Evolutionary conservation across 2,113 vertebrate species (phyloP).

Genomic region (Nanger granti): DNA sequence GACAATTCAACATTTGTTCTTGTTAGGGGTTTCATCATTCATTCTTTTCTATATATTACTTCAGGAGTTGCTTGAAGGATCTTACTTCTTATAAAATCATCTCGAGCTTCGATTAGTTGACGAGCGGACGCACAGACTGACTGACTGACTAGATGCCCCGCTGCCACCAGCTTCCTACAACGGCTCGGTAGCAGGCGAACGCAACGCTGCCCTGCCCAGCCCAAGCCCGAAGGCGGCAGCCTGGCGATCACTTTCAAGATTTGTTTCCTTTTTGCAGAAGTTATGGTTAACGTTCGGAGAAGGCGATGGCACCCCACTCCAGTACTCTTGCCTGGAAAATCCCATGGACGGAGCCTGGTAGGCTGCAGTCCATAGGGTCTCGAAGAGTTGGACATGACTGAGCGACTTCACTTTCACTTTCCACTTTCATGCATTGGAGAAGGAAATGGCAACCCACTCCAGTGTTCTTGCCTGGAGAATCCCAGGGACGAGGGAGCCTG

Average conservation of each 20-base stretch:
- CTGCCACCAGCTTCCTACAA: neutral
- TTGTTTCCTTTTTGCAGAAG: slow-evolving; percentile 57
- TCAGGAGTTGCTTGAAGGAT: neutral
- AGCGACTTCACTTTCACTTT: too few relatives aligned
- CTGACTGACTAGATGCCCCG: slow-evolving; percentile 20
- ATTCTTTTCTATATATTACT: neutral
- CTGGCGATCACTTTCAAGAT: slow-evolving; percentile 45
- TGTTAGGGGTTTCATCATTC: neutral
- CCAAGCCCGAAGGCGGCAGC: neutral
- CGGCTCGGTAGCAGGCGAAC: neutral
- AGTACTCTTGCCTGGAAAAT: too few relatives aligned
- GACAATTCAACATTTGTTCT: neutral
- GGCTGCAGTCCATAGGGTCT: too few relatives aligned
- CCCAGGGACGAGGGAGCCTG: too few relatives aligned
- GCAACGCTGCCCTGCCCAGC: neutral
- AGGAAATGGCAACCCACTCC: too few relatives aligned
- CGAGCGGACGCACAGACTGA: neutral
- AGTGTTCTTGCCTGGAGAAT: too few relatives aligned
- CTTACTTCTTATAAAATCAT: neutral
- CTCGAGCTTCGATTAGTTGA: neutral
- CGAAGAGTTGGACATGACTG: too few relatives aligned
- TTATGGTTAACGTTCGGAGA: slow-evolving; percentile 52
- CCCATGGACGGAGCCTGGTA: too few relatives aligned
- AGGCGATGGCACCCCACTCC: too few relatives aligned
- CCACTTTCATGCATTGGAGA: too few relatives aligned